Evolutionary conservation across 2,797 vertebrate species (phyloP), one percentile per base, ranked within the genome.

Genomic region (Momotus momota): DNA sequence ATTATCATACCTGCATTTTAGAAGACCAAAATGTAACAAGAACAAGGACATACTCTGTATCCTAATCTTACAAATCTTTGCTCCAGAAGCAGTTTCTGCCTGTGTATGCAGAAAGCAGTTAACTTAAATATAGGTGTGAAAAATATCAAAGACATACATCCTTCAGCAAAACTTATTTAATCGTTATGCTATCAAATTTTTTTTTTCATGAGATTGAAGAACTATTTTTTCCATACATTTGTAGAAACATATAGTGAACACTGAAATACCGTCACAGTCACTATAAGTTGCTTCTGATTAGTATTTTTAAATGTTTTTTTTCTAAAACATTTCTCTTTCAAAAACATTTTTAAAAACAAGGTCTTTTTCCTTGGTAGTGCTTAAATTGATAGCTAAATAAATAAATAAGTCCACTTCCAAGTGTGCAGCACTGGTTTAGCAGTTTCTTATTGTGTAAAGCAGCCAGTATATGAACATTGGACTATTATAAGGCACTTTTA

Each of bases 241-340:
- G 18, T 31, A 72, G 49, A 87, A 93, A 65, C 7, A 79, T 60
- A 52, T 14, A 62, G 11, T 14, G 26, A 90, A 65, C 41, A 52
- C 23, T 45, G n/a, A 74, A 91, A 87, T 65, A 57, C 4, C 1
- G 3, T 54, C 35, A 49, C 8, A 43, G 14, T 10, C 15, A 52
- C 20, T 79, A 51, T 6, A 65, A 80, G 8, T 13, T 40, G 15
- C 3, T 70, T 33, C 64, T 74, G 31, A 92, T 78, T 12, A 74
- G 25, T 66, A 95, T 94, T 96, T 86, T 93, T 35, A 88, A 75
- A 62, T 74, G n/a, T 27, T 96, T 93, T 38, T 38, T 94, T 93
- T 41, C 27, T 35, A 75, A 66, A 48, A 29, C 3, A 89, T 70
- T 96, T 85, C n/a, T 92, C 52, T 93, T 87, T 94, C 65, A 94